Evolutionary conservation across 1,140 invertebrate genomes (phyloP), one percentile per base, ranked within the genome.

Genomic region (Drosophila eugracilis): DNA sequence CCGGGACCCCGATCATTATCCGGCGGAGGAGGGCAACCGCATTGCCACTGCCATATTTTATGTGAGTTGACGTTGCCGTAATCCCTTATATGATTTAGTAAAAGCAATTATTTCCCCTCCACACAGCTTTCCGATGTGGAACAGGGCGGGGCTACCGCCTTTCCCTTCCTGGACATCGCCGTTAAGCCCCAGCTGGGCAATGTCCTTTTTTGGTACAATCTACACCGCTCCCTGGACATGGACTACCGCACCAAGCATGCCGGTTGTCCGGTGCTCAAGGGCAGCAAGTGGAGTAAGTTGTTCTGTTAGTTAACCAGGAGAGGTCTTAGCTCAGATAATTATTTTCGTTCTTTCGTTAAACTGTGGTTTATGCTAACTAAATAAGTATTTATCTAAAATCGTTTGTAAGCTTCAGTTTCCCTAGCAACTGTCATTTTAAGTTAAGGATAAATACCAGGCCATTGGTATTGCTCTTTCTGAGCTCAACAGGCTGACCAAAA

Each of bases 221-320:
- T 99, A 55, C 95, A 97, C 91, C 94, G 95, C 21, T 97, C 95
- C 90, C 97, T 98, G 22, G 96, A 98, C 77, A 97, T 97, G 44
- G 97, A 99, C 93, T 95, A 95, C 67, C 93, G 94, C 75, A 99
- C 98, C 3, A 93, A 98, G 66, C 98, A 99, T 93, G 98, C 98
- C 15, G 98, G 97, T 15, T 99, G 98, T 93, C 98, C 98, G n/a
- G 98, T 99, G 22, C 94, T 99, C 9, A 95, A 97, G 7, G 98
- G 98, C 55, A 96, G 96, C 15, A 99, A 99, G 94, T 99, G 98
- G 98, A 97, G 90, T 91, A 62, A 91, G 90, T 95, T 5, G 28
- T 96, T n/a, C n/a, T n/a, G n/a, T n/a, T n/a, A n/a, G n/a, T n/a
- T n/a, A 5, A 5, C 17, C 1, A 4, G 10, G 1, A 6, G 21